phyloP scores from a whole-genome alignment of 1,140 invertebrate genomes.

The Alviniconcha marisindica region DNA sequence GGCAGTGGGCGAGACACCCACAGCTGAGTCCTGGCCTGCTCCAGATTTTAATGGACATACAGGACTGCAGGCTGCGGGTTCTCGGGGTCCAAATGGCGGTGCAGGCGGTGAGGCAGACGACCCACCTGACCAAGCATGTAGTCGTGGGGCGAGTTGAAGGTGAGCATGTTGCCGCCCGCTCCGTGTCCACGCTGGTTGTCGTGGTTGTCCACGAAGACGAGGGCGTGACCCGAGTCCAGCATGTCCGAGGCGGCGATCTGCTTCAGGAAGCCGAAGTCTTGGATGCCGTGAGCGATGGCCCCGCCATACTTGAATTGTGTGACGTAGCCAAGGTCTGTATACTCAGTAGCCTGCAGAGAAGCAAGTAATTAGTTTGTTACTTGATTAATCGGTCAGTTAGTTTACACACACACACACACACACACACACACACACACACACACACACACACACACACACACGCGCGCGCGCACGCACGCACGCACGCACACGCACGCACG shows the following conservation, averaged over 20 bases:
- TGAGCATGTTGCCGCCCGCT: constrained; percentile 68
- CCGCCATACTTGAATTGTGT: constrained; percentile 84
- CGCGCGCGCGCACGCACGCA: neutral
- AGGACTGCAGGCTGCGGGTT: too few relatives aligned
- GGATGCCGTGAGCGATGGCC: constrained; percentile 50
- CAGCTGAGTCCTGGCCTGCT: constrained; percentile 47
- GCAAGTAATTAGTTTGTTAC: too few relatives aligned
- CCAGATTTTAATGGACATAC: too few relatives aligned
- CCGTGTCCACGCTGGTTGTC: constrained; percentile 75
- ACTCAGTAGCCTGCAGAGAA: constrained; percentile 69
- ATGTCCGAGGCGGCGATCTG: constrained; percentile 63
- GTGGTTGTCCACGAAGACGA: constrained; percentile 78
- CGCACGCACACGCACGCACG: neutral
- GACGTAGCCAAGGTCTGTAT: constrained; percentile 79
- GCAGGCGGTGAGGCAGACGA: too few relatives aligned
- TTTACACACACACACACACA: neutral
- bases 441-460: neutral
- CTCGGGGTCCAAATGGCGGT: neutral
- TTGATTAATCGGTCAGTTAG: too few relatives aligned
- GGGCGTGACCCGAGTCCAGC: constrained; percentile 69
- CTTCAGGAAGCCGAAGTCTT: constrained; percentile 50
- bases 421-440: neutral
- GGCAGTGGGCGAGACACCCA: too few relatives aligned
- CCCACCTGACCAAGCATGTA: constrained; percentile 15
- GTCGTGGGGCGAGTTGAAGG: constrained; percentile 9